Evolutionary conservation across 2,797 vertebrate genomes (phyloP).

Genomic region (Bucorvus abyssinicus): DNA sequence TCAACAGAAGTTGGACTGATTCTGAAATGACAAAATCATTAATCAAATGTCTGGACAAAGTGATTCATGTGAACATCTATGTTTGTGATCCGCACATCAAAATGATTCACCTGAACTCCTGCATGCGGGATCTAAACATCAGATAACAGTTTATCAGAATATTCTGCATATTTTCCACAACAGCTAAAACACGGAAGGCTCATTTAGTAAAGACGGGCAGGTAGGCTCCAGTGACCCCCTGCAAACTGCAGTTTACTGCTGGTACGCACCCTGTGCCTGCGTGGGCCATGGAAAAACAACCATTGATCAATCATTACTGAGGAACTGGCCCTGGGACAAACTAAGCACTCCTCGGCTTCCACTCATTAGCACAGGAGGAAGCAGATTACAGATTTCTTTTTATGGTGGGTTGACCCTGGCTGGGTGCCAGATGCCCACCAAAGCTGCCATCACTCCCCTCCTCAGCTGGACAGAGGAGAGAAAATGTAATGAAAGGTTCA

Average conservation of each 20-base stretch:
- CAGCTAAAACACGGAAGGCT: not conserved
- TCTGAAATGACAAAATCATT: not conserved
- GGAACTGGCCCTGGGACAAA: conserved; percentile 28
- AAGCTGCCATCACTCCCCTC: no score
- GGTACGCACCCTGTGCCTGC: not conserved
- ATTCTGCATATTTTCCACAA: not conserved
- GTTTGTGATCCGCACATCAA: not conserved
- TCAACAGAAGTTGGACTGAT: not conserved
- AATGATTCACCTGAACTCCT: not conserved
- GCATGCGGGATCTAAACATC: not conserved
- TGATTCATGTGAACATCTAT: not conserved
- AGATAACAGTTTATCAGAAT: conserved; percentile 1
- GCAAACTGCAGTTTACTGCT: not conserved
- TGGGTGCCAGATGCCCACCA: not conserved
- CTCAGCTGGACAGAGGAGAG: not conserved
- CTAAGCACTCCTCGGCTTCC: conserved; percentile 32
- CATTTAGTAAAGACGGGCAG: not conserved
- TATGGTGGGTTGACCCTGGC: not conserved
- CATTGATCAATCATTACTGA: conserved; percentile 35
- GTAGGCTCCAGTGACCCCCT: not conserved
- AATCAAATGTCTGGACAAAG: not conserved
- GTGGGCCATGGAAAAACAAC: conserved; percentile 3
- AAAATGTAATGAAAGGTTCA: fast-evolving
- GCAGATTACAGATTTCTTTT: not conserved
- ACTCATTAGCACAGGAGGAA: conserved; percentile 36